Conservation (phyloP, 2,888 invertebrate species). For the Tetragonula carbonaria region DNA sequence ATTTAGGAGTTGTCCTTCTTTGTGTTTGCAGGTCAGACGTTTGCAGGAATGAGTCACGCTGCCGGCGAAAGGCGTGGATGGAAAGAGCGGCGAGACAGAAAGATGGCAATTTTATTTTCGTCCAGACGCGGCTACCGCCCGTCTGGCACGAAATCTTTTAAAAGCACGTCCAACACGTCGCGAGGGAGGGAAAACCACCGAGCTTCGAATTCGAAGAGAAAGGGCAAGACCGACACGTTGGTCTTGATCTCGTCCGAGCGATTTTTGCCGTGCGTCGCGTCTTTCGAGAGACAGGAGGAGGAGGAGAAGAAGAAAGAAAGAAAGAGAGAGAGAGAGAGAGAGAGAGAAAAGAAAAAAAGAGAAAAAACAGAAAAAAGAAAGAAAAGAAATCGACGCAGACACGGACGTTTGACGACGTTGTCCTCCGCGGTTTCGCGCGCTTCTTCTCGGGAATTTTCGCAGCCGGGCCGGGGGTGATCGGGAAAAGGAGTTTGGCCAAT, state of each 20-base stretch:
- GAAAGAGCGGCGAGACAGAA: slow-evolving; percentile 59
- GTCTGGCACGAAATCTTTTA: slow-evolving; percentile 63
- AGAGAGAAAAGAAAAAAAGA: no score
- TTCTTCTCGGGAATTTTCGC: neutral
- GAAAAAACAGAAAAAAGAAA: no score
- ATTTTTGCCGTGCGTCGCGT: neutral
- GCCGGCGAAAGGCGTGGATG: slow-evolving; percentile 47
- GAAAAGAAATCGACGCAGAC: neutral
- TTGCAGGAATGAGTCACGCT: slow-evolving; percentile 14
- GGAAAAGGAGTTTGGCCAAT: neutral
- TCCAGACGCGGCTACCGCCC: slow-evolving; percentile 70
- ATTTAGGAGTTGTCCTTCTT: slow-evolving; percentile 33
- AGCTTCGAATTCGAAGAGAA: neutral
- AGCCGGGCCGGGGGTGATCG: neutral
- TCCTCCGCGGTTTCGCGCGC: neutral
- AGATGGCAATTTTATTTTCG: slow-evolving; percentile 68
- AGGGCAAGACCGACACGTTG: neutral
- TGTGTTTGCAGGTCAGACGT: slow-evolving; percentile 33
- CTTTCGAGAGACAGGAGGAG: no score
- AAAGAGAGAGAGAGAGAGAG: no score
- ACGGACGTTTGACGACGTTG: neutral
- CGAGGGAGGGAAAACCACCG: slow-evolving; percentile 18
- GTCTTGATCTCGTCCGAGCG: neutral
- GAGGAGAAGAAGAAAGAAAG: no score
- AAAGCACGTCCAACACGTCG: slow-evolving; percentile 27